These are phyloP conservation scores for Zophobas morio DNA, from an alignment of 1,140 invertebrate genomes.

Conservation along the genomic window DNA sequence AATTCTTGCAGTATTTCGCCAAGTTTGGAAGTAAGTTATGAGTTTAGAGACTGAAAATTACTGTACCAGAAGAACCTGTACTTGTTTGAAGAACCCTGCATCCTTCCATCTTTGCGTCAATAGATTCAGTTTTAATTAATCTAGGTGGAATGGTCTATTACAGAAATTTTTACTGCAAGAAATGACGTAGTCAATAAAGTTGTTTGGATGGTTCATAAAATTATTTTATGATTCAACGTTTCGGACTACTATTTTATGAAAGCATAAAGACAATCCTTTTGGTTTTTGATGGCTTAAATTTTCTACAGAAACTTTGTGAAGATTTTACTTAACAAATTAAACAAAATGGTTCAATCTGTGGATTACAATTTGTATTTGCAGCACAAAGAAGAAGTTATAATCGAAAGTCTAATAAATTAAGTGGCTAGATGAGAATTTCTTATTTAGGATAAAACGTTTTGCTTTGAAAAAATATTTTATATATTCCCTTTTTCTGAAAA, in stretches of 20 bases:
- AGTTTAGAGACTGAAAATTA: too few species aligned
- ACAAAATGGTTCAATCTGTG: background rate
- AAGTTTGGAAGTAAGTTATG: too few species aligned
- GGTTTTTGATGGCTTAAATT: constrained; percentile 14
- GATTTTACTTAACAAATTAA: constrained; percentile 9
- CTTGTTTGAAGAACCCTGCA: background rate
- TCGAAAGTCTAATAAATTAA: too few species aligned
- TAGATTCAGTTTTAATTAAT: background rate
- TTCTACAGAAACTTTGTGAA: background rate
- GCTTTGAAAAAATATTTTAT: too few species aligned
- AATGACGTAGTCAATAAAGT: constrained; percentile 25
- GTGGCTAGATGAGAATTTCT: too few species aligned
- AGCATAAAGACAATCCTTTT: constrained; percentile 38
- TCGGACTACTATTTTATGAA: constrained; percentile 33
- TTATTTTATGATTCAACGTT: constrained; percentile 30
- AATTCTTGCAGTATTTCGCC: too few species aligned
- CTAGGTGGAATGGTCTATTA: background rate
- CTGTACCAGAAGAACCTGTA: too few species aligned
- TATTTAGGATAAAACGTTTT: too few species aligned
- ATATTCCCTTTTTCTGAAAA: too few species aligned
- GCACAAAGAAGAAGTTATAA: too few species aligned
- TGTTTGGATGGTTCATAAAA: constrained; percentile 34
- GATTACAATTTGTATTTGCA: too few species aligned
- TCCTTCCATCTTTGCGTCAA: background rate
- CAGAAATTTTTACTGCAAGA: constrained; percentile 3